These are phyloP conservation scores for pig (Sus scrofa) DNA, from an alignment of 2,113 vertebrate species.

Conservation along the genomic window DNA sequence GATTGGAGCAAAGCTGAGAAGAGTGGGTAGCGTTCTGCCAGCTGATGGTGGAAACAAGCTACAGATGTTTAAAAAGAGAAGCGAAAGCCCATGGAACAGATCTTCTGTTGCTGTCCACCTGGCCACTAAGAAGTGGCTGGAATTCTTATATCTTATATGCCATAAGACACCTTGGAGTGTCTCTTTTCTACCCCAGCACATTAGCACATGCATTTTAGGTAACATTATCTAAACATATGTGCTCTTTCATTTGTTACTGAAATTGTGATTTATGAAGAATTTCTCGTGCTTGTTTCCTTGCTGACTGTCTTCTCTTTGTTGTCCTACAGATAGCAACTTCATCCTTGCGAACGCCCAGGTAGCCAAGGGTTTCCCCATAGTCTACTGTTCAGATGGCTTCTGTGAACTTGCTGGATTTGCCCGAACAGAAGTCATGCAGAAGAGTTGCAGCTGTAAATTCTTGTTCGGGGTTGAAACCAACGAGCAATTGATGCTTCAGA, in stretches of 20 bases:
- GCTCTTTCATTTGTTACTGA: background rate
- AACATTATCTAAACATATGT: rapidly evolving
- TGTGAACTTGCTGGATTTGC: conserved; percentile 98
- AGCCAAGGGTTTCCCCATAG: conserved; percentile 97
- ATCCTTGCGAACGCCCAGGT: conserved; percentile 99
- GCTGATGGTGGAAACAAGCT: background rate
- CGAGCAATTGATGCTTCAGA: conserved; percentile 95
- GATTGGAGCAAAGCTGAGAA: background rate
- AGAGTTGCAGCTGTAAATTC: conserved; percentile 98
- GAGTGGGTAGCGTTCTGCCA: background rate
- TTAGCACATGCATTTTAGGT: background rate
- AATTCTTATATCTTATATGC: background rate
- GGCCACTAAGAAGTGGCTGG: background rate
- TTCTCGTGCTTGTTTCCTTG: background rate
- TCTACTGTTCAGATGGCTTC: conserved; percentile 99
- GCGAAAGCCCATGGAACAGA: background rate
- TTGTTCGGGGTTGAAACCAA: conserved; percentile 96
- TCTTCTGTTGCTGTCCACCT: background rate
- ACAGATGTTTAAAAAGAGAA: background rate
- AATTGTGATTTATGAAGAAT: background rate
- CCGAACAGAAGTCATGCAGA: conserved; percentile 99
- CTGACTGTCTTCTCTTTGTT: conserved; percentile 70
- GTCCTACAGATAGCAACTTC: conserved; percentile 97
- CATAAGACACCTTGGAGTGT: background rate
- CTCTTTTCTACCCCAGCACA: background rate